phyloP scores from a whole-genome alignment of 2,113 vertebrate genomes.

The Strix aluco region DNA sequence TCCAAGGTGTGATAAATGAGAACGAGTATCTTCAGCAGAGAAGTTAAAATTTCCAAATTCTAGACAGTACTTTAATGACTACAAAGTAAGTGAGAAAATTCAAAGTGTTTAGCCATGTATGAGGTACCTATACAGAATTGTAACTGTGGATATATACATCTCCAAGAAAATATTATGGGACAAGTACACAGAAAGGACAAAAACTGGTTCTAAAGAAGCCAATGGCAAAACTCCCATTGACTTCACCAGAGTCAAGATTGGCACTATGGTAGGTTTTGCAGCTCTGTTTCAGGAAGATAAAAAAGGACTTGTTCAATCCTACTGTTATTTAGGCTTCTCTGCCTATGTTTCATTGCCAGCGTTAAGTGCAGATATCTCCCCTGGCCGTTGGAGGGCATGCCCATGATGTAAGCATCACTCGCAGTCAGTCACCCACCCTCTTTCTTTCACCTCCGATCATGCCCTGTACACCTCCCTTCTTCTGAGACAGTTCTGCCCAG shows the following conservation, averaged over 20 bases:
- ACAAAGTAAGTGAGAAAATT: neutral
- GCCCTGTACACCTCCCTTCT: neutral
- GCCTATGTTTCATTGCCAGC: neutral
- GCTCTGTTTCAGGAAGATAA: neutral
- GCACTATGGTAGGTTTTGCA: neutral
- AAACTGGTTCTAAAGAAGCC: neutral
- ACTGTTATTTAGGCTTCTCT: neutral
- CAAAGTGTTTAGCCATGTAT: neutral
- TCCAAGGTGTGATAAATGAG: neutral
- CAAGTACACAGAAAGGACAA: neutral
- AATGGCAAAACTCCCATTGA: neutral
- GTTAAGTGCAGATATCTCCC: neutral
- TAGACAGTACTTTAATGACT: neutral
- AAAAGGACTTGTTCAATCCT: neutral
- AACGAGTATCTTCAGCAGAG: neutral
- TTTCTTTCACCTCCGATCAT: neutral
- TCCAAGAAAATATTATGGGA: neutral
- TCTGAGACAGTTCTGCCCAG: neutral
- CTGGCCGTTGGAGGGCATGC: neutral
- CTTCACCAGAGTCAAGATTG: neutral
- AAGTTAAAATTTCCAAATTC: neutral
- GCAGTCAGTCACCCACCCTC: neutral
- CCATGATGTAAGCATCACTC: neutral
- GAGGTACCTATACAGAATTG: neutral
- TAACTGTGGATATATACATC: neutral